Base-by-base conservation (phyloP, 2,888 invertebrate genomes). In the Eristalis tenax region DNA sequence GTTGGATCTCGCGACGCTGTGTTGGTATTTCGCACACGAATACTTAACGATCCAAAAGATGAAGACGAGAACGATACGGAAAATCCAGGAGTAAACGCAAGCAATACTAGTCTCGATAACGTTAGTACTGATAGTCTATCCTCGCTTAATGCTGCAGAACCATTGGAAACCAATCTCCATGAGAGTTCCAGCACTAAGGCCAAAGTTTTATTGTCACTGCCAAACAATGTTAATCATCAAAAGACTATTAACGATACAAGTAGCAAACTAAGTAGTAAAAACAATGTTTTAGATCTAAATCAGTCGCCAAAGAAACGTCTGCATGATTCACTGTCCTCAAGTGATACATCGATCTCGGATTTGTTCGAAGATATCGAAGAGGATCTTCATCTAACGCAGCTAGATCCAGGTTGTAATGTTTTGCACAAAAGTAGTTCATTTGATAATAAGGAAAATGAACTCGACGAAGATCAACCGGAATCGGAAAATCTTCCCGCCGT, bases 1-100 rank as follows among this genome's bases (percentile, higher is more conserved):
- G 90, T 95, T 88, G 96, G 96, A 23, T 94, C 95, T 1, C 95
- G 95, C 79, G 95, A 94, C 75, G 94, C 96, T 4, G 94, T 96
- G 66, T 93, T 96, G 74, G 94, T 96, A 66, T 96, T 96, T 92
- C 94, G 95, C 89, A 95, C 96, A 90, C 78, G 92, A 93, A 93
- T 94, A 93, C 89, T 94, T 92, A 83, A 94, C 93, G 63, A 90
- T 23, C 89, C 89, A 75, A 89, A 87, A 1, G 89, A 91, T 61
- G 90, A 90, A 35, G 65, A n/a, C 8, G 43, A 32, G 15, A 73
- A 56, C 11, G 57, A 70, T 71, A 50, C 38, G 13, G 79, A 76
- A 22, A 65, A 73, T 43, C 61, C 43, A 50, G 75, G 61, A 32
- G 68, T 75, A 23, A 75, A 78, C 5, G 63, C 79, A 65, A 85